These are phyloP conservation scores for Phyllostomus hastatus DNA, from an alignment of 2,113 vertebrate species.

Conservation along the genomic window DNA sequence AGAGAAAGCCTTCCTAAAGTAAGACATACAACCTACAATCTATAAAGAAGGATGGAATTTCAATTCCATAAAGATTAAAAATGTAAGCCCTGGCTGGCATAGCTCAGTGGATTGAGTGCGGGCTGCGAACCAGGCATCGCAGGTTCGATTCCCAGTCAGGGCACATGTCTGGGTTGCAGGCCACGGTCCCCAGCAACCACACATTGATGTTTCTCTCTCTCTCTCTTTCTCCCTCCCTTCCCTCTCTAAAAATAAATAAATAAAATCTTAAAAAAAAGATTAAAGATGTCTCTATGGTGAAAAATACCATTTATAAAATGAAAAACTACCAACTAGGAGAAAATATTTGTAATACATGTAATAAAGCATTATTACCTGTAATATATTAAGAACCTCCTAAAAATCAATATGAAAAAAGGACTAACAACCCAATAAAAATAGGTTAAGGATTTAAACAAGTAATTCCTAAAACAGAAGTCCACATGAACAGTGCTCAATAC, in stretches of 20 bases:
- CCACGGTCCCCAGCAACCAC: no score
- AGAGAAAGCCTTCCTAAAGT: not conserved
- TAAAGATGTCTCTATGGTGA: not conserved
- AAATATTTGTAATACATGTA: not conserved
- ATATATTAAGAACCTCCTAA: not conserved
- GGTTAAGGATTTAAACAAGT: slow-evolving; percentile 7
- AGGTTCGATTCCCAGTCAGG: no score
- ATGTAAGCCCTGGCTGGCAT: no score
- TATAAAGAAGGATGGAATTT: not conserved
- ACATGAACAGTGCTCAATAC: not conserved
- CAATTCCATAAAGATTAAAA: not conserved
- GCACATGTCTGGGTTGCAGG: no score
- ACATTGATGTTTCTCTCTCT: no score
- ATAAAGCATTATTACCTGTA: slow-evolving; percentile 14
- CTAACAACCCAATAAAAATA: not conserved
- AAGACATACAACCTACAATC: not conserved
- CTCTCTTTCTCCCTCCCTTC: no score
- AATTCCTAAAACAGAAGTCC: not conserved
- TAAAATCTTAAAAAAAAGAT: no score
- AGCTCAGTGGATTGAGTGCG: no score
- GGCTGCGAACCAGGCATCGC: no score
- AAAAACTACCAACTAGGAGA: not conserved
- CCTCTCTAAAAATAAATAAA: no score
- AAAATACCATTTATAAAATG: slow-evolving; percentile 13
- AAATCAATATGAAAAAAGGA: not conserved